Conservation (phyloP, 2,113 vertebrate genomes). For the sheep (Ovis aries) region DNA sequence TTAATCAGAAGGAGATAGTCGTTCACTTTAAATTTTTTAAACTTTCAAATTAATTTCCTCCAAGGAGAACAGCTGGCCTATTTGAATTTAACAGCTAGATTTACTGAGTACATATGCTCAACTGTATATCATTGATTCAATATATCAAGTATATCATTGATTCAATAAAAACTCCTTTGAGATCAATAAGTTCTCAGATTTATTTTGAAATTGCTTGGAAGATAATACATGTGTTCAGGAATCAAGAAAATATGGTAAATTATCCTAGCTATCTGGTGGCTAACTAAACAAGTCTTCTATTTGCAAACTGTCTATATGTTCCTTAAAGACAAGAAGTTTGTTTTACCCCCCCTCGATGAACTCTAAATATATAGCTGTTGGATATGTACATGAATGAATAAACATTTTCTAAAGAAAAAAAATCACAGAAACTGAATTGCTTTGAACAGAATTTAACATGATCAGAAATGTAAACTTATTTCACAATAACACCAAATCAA, state of each 20-base stretch:
- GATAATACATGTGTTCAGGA: background rate
- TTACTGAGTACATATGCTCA: background rate
- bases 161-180: background rate
- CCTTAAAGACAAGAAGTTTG: background rate
- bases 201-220: constrained; percentile 25
- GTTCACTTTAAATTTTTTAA: background rate
- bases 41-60: background rate
- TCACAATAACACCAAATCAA: background rate
- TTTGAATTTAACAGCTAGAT: background rate
- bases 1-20: background rate
- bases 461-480: constrained; percentile 10
- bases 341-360: background rate
- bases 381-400: background rate
- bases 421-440: constrained; percentile 16
- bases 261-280: background rate
- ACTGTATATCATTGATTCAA: background rate
- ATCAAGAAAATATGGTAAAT: background rate
- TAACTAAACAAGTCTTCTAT: background rate
- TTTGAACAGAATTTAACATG: constrained; percentile 6
- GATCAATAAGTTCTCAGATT: background rate
- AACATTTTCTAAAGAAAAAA: constrained; percentile 1
- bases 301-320: background rate
- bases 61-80: background rate
- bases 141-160: background rate
- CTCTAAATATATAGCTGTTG: background rate